phyloP scores from a whole-genome alignment of 2,113 vertebrate species.

The Turnix velox region DNA sequence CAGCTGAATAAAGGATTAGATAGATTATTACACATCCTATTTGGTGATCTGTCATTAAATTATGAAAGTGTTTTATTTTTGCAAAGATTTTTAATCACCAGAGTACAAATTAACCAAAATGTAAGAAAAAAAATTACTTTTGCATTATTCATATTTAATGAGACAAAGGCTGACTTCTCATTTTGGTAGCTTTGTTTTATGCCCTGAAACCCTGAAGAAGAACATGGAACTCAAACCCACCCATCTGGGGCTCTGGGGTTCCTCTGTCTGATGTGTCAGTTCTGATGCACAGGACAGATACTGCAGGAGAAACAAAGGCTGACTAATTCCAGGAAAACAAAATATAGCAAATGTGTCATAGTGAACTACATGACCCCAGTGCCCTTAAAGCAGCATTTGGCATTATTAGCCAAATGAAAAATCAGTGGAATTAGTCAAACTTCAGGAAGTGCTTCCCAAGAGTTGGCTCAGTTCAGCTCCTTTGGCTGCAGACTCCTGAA shows the following conservation, averaged over 20 bases:
- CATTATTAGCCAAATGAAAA: not conserved
- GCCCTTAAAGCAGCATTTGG: not conserved
- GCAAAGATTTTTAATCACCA: not conserved
- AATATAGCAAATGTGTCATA: not conserved
- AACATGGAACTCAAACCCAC: fast-evolving
- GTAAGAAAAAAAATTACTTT: not conserved
- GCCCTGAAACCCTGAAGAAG: not conserved
- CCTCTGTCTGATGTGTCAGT: not conserved
- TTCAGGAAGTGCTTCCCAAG: not conserved
- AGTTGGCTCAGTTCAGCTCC: fast-evolving
- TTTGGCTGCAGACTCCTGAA: not conserved
- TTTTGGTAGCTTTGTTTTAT: not conserved
- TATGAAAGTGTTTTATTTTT: not conserved
- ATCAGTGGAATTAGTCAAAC: not conserved
- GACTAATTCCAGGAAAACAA: slow-evolving; percentile 9
- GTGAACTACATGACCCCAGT: not conserved
- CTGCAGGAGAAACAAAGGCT: not conserved
- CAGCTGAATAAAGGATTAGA: not conserved
- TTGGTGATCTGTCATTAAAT: not conserved
- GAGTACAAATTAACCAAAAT: not conserved
- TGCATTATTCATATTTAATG: not conserved
- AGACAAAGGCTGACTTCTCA: not conserved
- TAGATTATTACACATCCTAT: not conserved
- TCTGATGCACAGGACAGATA: not conserved
- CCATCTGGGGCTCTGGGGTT: not conserved